Conservation (phyloP, 2,797 vertebrate species). For the Channa striata region DNA sequence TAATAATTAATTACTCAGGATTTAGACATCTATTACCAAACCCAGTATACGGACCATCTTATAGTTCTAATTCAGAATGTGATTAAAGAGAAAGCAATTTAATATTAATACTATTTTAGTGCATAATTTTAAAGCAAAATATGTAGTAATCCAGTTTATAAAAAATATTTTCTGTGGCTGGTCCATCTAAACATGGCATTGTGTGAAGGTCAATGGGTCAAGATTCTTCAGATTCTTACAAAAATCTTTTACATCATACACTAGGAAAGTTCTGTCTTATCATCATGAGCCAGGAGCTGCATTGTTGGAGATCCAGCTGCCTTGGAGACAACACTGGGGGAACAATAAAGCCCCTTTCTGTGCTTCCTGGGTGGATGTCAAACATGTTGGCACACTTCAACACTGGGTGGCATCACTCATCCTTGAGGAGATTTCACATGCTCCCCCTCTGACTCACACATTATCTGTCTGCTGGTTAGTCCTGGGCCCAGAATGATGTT, state of each 20-base stretch:
- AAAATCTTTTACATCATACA: slow-evolving; percentile 2
- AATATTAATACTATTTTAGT: too few species aligned
- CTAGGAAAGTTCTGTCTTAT: slow-evolving; percentile 1
- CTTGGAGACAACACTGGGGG: slow-evolving; percentile 22
- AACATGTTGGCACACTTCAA: slow-evolving; percentile 47
- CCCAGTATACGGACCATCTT: neutral
- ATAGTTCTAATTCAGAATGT: too few species aligned
- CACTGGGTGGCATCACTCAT: slow-evolving; percentile 21
- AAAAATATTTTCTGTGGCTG: neutral
- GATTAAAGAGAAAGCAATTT: too few species aligned
- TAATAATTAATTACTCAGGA: neutral
- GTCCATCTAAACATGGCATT: neutral
- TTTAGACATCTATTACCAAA: neutral
- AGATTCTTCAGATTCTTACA: neutral
- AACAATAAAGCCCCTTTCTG: neutral
- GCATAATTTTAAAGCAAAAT: neutral
- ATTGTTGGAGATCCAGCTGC: slow-evolving; percentile 29
- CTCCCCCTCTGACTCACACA: slow-evolving; percentile 28
- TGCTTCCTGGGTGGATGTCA: slow-evolving; percentile 17
- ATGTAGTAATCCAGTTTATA: neutral
- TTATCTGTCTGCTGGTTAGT: slow-evolving; percentile 10
- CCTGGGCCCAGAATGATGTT: slow-evolving; percentile 8
- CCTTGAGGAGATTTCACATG: slow-evolving; percentile 18
- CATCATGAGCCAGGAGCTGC: slow-evolving; percentile 10
- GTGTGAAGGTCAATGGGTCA: slow-evolving; percentile 6